A percentile compares a stretch with the other conserved stretches of the same genome.
Evolutionary conservation across 53 echinoderm and acorn worm species (phyloP).

Genomic region (Holothuria leucospilota): DNA sequence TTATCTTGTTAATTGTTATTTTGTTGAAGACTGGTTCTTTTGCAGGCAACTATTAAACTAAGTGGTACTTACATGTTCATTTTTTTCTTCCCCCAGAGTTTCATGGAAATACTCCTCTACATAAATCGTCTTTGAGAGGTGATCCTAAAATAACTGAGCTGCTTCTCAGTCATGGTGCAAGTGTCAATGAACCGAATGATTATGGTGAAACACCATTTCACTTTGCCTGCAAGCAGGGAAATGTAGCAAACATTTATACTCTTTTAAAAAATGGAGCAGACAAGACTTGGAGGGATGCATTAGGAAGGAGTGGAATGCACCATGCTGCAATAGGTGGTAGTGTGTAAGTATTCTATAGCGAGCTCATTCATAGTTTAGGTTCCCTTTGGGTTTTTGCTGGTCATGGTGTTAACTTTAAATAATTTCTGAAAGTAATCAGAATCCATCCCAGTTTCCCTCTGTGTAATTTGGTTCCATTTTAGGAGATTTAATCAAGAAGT

Average conservation of each 20-base stretch:
- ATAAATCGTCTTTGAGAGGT: slow-evolving; percentile 87
- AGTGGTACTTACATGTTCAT: not conserved
- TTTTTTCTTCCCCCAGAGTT: slow-evolving; percentile 56
- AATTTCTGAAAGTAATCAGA: no score
- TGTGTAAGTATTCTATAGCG: slow-evolving; percentile 76
- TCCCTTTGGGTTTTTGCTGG: no score
- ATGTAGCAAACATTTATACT: slow-evolving; percentile 69
- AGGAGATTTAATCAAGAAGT: no score
- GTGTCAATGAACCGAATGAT: slow-evolving; percentile 71
- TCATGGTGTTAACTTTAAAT: no score
- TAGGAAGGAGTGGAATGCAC: slow-evolving; percentile 79
- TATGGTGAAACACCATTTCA: slow-evolving; percentile 92
- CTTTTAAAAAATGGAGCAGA: slow-evolving; percentile 76
- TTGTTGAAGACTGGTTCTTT: not conserved
- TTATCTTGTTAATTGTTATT: no score
- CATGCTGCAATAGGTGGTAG: slow-evolving; percentile 88
- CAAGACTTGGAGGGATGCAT: slow-evolving; percentile 64
- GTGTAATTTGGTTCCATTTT: no score
- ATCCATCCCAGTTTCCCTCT: no score
- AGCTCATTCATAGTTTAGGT: not conserved
- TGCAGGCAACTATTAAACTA: not conserved
- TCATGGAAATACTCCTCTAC: slow-evolving; percentile 89
- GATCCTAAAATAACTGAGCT: slow-evolving; percentile 77
- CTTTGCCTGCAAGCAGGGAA: slow-evolving; percentile 93
- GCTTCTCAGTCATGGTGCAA: slow-evolving; percentile 77